phyloP scores from a whole-genome alignment of 2,888 invertebrate genomes.

The Chouioia cunea region DNA sequence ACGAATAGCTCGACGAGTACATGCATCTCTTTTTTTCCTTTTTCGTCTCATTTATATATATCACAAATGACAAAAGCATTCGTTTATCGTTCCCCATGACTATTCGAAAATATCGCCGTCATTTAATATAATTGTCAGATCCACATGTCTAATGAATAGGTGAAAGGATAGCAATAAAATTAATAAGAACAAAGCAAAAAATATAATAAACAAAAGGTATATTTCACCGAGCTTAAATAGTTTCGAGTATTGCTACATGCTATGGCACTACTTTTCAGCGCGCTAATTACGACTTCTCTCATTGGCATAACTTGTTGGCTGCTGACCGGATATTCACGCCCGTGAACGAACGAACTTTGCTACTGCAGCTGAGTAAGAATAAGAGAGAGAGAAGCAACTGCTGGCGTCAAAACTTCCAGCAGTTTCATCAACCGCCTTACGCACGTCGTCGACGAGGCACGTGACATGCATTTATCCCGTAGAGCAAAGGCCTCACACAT shows the following conservation, averaged over 20 bases:
- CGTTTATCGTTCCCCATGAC: too few species aligned
- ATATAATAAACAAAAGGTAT: too few species aligned
- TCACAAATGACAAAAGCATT: slow-evolving; percentile 6
- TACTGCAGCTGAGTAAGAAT: not conserved
- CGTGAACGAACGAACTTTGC: slow-evolving; percentile 39
- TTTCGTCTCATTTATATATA: not conserved
- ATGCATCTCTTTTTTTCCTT: not conserved
- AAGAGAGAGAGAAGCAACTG: not conserved
- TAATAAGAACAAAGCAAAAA: not conserved
- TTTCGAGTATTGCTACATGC: not conserved
- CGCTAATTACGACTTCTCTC: slow-evolving; percentile 28
- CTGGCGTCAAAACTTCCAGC: slow-evolving; percentile 43
- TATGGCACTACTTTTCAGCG: slow-evolving; percentile 3
- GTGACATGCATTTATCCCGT: slow-evolving; percentile 66
- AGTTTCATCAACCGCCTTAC: slow-evolving; percentile 61
- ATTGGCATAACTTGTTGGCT: slow-evolving; percentile 19
- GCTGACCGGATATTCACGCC: slow-evolving; percentile 44
- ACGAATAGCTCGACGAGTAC: slow-evolving; percentile 22
- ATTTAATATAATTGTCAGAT: too few species aligned
- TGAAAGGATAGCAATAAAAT: too few species aligned
- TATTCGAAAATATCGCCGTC: too few species aligned
- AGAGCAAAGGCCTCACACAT: not conserved
- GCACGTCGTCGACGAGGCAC: slow-evolving; percentile 59
- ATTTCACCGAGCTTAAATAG: too few species aligned
- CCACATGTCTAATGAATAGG: too few species aligned